Evolutionary conservation across 2,888 invertebrate genomes (phyloP).

Genomic region (Leistus spinibarbis): DNA sequence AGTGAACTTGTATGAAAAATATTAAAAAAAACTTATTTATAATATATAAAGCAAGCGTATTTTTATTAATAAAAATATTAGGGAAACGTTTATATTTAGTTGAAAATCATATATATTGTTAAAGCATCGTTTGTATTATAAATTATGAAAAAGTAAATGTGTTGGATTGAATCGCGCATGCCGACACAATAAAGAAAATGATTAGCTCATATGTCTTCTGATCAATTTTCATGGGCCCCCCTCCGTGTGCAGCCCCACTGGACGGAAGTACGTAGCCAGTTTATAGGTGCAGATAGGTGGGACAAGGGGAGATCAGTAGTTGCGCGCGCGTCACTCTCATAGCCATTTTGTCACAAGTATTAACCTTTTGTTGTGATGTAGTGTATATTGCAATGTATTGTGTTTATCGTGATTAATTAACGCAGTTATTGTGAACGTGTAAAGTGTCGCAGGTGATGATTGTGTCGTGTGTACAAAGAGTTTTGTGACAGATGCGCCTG

Average conservation of each 20-base stretch:
- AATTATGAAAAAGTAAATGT: conserved; percentile 25
- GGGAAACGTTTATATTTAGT: neutral
- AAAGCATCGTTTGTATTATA: neutral
- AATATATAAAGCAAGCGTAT: neutral
- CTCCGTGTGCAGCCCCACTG: conserved; percentile 31
- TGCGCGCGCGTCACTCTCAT: conserved; percentile 52
- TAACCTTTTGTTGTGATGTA: conserved; percentile 59
- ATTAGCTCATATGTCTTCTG: conserved; percentile 45
- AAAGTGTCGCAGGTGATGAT: conserved; percentile 38
- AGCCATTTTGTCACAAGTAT: conserved; percentile 59
- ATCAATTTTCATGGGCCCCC: conserved; percentile 46
- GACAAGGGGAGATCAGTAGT: conserved; percentile 11
- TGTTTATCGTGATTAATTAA: conserved; percentile 52
- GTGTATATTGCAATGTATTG: conserved; percentile 54
- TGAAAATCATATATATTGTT: neutral
- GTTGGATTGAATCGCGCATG: conserved; percentile 41
- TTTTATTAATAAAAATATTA: neutral
- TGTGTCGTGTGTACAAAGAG: conserved; percentile 58
- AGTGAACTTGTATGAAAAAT: conserved; percentile 13
- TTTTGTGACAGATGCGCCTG: conserved; percentile 52
- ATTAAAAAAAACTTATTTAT: neutral
- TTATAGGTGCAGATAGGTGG: conserved; percentile 37
- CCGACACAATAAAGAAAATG: conserved; percentile 42
- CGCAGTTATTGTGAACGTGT: conserved; percentile 40
- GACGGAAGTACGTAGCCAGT: conserved; percentile 43